These are phyloP conservation scores for Cyclura pinguis DNA, from an alignment of 2,797 vertebrate species.

Conservation along the genomic window DNA sequence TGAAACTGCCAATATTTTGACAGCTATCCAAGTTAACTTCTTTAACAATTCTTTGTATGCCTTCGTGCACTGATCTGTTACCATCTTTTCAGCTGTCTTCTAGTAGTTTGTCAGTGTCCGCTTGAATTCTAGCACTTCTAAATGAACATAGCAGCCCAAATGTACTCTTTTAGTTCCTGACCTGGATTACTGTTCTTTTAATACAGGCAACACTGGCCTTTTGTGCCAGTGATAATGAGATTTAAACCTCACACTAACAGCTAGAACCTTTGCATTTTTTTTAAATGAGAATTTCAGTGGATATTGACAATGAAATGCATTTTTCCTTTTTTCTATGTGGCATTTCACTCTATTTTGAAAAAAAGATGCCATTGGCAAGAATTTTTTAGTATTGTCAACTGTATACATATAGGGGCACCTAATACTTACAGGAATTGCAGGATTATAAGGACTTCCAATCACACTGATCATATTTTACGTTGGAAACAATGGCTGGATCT, in stretches of 20 bases:
- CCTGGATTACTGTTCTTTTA: background rate
- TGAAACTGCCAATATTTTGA: background rate
- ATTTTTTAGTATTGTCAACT: background rate
- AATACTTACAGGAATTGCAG: no score
- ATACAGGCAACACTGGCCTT: background rate
- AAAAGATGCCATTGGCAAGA: background rate
- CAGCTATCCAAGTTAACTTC: background rate
- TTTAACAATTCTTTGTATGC: background rate
- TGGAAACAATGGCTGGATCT: background rate
- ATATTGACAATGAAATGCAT: background rate
- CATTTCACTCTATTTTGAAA: slow-evolving; percentile 3
- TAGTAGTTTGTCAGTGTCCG: background rate
- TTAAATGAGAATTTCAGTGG: slow-evolving; percentile 15
- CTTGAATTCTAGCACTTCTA: no score
- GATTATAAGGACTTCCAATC: no score
- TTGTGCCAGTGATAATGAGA: background rate
- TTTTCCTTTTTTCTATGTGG: slow-evolving; percentile 1
- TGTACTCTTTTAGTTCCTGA: no score
- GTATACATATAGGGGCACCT: no score
- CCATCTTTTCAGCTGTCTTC: background rate
- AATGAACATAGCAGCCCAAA: no score
- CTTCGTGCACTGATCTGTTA: background rate
- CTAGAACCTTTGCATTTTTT: background rate
- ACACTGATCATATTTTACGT: background rate
- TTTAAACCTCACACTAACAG: background rate